These are phyloP conservation scores for Diadegma fenestrale DNA, from an alignment of 2,888 invertebrate species.

Conservation along the genomic window DNA sequence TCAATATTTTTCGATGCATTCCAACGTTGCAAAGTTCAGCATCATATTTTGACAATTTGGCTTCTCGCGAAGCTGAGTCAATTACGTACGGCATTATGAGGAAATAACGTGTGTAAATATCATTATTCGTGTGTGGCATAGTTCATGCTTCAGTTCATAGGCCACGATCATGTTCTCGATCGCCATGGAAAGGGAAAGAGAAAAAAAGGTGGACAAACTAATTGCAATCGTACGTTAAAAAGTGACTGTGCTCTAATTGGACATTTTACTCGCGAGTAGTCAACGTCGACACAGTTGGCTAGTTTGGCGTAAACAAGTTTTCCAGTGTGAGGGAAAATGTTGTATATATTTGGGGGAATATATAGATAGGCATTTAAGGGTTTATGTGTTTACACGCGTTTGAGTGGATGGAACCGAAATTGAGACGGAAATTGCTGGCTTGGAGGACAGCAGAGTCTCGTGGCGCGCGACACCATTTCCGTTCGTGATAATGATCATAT, in stretches of 20 bases:
- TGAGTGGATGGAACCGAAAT: constrained; percentile 34
- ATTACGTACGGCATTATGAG: neutral
- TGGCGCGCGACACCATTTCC: constrained; percentile 54
- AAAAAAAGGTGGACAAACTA: constrained; percentile 31
- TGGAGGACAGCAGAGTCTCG: constrained; percentile 1
- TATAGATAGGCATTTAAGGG: constrained; percentile 5
- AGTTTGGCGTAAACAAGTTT: constrained; percentile 64
- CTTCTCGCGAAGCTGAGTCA: neutral
- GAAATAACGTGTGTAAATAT: neutral
- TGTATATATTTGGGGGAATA: neutral
- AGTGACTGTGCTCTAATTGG: constrained; percentile 59
- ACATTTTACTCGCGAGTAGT: constrained; percentile 57
- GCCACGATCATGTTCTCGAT: constrained; percentile 1
- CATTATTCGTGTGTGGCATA: neutral
- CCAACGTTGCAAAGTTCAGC: too few species aligned
- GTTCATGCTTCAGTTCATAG: neutral
- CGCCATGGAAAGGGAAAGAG: neutral
- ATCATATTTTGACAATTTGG: too few species aligned
- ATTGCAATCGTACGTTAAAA: constrained; percentile 55
- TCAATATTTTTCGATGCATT: too few species aligned
- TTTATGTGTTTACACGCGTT: neutral
- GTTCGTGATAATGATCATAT: constrained; percentile 44
- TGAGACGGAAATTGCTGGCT: constrained; percentile 62
- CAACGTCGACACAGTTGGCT: constrained; percentile 57
- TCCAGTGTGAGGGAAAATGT: constrained; percentile 13